These are phyloP conservation scores for Neodon shergylaensis DNA, from an alignment of 2,113 vertebrate species.

Conservation along the genomic window DNA sequence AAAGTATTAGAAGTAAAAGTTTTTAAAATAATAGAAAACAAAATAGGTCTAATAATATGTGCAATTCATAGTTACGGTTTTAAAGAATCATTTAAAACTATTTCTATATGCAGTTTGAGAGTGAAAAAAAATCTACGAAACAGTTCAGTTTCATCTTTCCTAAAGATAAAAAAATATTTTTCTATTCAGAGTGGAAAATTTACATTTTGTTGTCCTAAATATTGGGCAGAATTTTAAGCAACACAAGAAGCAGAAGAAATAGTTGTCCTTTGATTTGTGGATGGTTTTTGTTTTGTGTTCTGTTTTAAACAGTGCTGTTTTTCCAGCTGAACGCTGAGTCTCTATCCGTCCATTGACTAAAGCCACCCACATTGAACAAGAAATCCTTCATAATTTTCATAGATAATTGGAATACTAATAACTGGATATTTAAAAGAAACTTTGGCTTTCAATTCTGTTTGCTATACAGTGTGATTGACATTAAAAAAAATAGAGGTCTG, in stretches of 20 bases:
- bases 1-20: background rate
- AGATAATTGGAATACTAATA: conserved; percentile 24
- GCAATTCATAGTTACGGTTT: background rate
- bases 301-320: background rate
- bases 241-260: background rate
- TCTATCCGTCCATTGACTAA: conserved; percentile 18
- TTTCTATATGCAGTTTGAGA: conserved; percentile 9
- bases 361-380: conserved; percentile 48
- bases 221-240: conserved; percentile 21
- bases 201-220: conserved; percentile 64
- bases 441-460: conserved; percentile 63
- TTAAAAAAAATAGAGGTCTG: background rate
- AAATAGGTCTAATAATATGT: background rate
- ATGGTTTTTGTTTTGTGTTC: background rate
- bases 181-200: conserved; percentile 59
- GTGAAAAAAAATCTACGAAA: conserved; percentile 53
- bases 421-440: conserved; percentile 55
- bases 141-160: conserved; percentile 42
- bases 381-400: conserved; percentile 68
- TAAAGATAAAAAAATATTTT: conserved; percentile 39
- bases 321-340: background rate
- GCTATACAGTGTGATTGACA: conserved; percentile 8
- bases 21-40: background rate
- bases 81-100: conserved; percentile 8
- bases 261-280: conserved; percentile 22